Percentiles rank a stretch among this genome's conserved stretches.
phyloP scores from a whole-genome alignment of 2,888 invertebrate genomes.

The Deilephila porcellus region DNA sequence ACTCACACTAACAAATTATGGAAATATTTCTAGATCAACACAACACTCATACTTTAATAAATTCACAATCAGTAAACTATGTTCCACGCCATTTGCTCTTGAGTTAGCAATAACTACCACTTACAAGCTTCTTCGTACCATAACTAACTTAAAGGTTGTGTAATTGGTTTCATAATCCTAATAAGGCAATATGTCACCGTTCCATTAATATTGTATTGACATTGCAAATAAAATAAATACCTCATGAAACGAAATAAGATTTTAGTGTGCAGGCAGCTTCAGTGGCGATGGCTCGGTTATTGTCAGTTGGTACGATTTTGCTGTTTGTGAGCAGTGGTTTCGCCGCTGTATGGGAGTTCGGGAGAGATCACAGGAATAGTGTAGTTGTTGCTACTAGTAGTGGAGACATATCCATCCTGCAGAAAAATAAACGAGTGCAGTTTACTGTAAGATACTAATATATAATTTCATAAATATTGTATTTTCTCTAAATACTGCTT shows the following conservation, averaged over 20 bases:
- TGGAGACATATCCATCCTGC: background rate
- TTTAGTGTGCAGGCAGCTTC: background rate
- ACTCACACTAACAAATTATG: no score
- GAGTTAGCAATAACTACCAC: no score
- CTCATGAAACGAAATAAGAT: constrained; percentile 29
- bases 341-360: background rate
- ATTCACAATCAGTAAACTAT: no score
- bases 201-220: no score
- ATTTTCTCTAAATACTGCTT: no score
- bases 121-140: no score
- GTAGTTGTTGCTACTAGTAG: background rate
- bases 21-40: no score
- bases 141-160: no score
- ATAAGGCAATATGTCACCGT: no score
- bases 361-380: background rate
- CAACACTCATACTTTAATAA: no score
- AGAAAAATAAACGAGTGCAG: background rate
- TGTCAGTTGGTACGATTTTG: background rate
- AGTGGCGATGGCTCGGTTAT: background rate
- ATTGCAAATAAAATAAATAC: background rate
- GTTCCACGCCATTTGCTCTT: no score
- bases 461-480: background rate
- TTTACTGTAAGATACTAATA: background rate
- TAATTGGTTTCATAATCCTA: no score
- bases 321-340: background rate